Conservation (phyloP, 2,113 vertebrate species). For the Nanorana parkeri region DNA sequence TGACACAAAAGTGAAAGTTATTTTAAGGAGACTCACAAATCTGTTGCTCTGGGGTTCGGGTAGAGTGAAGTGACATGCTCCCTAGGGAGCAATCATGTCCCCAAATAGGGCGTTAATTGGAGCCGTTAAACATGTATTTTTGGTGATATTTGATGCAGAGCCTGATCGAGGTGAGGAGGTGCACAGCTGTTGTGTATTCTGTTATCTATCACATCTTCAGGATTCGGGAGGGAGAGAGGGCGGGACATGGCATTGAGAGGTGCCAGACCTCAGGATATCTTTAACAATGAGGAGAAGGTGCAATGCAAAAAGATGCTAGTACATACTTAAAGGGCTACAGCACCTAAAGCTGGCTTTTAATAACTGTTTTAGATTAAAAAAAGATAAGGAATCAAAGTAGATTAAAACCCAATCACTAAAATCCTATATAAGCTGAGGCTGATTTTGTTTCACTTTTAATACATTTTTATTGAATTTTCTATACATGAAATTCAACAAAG, state of each 20-base stretch:
- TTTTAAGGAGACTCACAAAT: conserved; percentile 21
- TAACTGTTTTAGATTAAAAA: too few species aligned
- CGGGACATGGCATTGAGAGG: not conserved
- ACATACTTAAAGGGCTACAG: too few species aligned
- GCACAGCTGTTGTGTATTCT: conserved; percentile 35
- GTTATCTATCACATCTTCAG: not conserved
- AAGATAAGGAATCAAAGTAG: too few species aligned
- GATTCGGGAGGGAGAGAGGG: not conserved
- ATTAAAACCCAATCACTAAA: too few species aligned
- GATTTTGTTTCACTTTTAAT: too few species aligned
- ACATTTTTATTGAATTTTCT: too few species aligned
- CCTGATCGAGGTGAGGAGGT: conserved; percentile 36
- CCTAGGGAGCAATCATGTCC: conserved; percentile 24
- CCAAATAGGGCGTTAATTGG: conserved; percentile 52
- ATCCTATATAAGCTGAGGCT: too few species aligned
- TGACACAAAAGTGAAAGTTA: conserved; percentile 24
- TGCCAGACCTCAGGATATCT: not conserved
- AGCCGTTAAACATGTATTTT: conserved; percentile 42
- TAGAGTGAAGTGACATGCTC: conserved; percentile 38
- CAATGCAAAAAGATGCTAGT: too few species aligned
- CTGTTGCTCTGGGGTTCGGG: conserved; percentile 5
- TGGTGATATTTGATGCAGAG: conserved; percentile 35
- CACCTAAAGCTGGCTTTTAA: too few species aligned
- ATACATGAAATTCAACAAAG: too few species aligned
- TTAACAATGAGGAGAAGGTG: not conserved